Evolutionary conservation across 2,797 vertebrate species (phyloP), one percentile per base, ranked within the genome.

Genomic region (Cetoscarus ocellatus): DNA sequence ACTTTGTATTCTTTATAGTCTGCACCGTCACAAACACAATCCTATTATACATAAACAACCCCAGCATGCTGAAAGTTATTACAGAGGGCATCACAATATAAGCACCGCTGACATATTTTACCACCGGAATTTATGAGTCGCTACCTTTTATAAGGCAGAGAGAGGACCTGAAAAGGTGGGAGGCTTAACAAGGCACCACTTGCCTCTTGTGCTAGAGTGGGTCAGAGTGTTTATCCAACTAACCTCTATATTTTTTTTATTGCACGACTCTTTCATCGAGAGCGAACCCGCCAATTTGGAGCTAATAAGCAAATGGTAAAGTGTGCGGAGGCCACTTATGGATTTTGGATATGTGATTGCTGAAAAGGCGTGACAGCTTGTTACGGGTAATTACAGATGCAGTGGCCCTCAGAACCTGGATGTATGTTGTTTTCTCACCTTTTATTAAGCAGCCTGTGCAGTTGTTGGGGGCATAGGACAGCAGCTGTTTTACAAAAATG

Each of bases 61-160:
- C 6, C 8, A 62, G 67, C 52, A 73, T 49, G 19, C 69, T 57
- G 72, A 59, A 73, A 83, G 74, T 87, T 85, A 85, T 83, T 85
- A 72, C 66, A 79, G 67, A 80, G 79, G 73, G 80, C 72, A 70
- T 79, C 67, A 70, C 70, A 71, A 68, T 82, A 72, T 86, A 75
- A 82, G 70, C 58, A 47, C 44, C n/a, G 52, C 67, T 45, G 73
- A 82, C 86, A 88, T 67, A 75, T 86, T 89, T 86, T 83, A 89
- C 77, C 79, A 58, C 68, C 53, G 34, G 68, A 77, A 91, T 88
- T 88, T 86, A 90, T 75, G 73, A 60, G 43, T 74, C 69, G 36
- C 63, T 78, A 78, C 79, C 75, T 75, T 70, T 71, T 85, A 82
- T 77, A 72, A 36, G 42, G 38, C 62, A 83, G 57, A 75, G 69